Evolutionary conservation across 2,797 vertebrate species (phyloP), one percentile per base, ranked within the genome.

Genomic region (Spinus olivaceus): DNA sequence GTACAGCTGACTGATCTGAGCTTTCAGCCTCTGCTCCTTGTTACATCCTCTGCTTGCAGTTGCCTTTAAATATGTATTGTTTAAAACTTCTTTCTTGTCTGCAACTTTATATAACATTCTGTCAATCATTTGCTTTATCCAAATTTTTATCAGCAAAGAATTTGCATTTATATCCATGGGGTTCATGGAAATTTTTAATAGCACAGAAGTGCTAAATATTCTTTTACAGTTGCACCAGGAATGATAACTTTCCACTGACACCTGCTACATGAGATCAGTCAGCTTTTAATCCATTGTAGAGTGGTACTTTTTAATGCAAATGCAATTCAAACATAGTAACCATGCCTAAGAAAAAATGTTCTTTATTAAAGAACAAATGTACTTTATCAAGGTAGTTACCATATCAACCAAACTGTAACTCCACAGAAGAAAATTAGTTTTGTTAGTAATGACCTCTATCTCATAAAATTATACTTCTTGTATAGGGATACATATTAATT

Each of bases 241-340:
- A 78, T 37, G 4, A 74, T 39, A 49, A 61, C 61, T 87, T 94
- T 74, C 76, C 54, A 73, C 44, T 87, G 78, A 90, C 76, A 90
- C 37, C 78, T 90, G 84, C 81, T 92, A 61, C 49, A 37, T n/a
- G 33, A 82, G 47, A 91, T 87, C 84, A 89, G 53, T 71, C 81
- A 86, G 61, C 23, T 81, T 53, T 86, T 78, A 93, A 94, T 93
- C 69, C 72, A 63, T 19, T 81, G 41, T 7, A 22, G 35, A 78
- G 41, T 81, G 42, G 21, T 64, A 81, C 54, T 82, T 94, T 93
- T 85, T 65, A 91, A 95, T 87, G 88, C 79, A 93, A 91, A 89
- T 92, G 39, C 11, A 47, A 84, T 73, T 76, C 78, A 94, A 44
- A 61, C 11, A 32, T 21, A 69, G 30, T 53, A 92, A 90, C 51